Evolutionary conservation across 2,113 vertebrate species (phyloP).

Genomic region (Monarcha castaneiventris): DNA sequence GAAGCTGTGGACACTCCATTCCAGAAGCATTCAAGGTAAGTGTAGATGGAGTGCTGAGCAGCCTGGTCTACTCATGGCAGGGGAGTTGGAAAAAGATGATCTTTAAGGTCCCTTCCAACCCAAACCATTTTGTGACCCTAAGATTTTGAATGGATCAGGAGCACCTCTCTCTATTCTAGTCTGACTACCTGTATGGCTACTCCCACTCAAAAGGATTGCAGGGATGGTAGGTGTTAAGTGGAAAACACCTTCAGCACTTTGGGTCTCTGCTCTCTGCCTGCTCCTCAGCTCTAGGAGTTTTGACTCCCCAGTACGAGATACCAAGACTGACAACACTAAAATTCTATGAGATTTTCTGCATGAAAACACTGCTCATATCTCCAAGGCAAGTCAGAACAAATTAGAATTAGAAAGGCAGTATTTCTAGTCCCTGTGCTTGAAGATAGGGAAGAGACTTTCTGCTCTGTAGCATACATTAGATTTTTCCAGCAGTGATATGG

Average conservation of each 20-base stretch:
- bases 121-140: background rate
- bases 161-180: background rate
- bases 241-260: background rate
- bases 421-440: background rate
- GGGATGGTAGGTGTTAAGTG: background rate
- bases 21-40: background rate
- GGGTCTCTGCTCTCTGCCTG: background rate
- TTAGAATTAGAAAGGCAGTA: background rate
- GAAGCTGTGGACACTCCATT: background rate
- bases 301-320: fast-evolving
- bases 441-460: background rate
- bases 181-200: background rate
- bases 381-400: background rate
- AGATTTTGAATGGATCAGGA: background rate
- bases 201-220: background rate
- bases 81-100: background rate
- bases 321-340: background rate
- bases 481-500: background rate
- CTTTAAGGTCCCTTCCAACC: background rate
- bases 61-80: background rate
- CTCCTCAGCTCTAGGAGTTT: background rate
- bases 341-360: background rate
- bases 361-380: background rate
- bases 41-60: background rate
- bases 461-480: background rate